These are phyloP conservation scores for Halyomorpha halys DNA, from an alignment of 1,140 invertebrate genomes.

Conservation along the genomic window DNA sequence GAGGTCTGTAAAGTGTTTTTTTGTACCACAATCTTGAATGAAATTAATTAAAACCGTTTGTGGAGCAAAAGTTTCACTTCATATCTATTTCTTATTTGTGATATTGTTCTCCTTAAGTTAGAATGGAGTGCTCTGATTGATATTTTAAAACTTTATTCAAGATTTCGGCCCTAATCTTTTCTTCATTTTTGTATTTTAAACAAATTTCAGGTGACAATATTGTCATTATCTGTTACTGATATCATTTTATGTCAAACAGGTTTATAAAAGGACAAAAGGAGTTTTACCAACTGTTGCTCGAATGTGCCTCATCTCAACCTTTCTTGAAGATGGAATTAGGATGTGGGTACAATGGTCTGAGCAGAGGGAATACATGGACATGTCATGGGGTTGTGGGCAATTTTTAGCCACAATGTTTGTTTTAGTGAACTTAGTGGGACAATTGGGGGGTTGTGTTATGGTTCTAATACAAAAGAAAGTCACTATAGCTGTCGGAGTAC, in stretches of 20 bases:
- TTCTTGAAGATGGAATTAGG: slow-evolving; percentile 95
- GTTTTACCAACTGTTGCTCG: slow-evolving; percentile 90
- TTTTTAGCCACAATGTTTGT: slow-evolving; percentile 88
- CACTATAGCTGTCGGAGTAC: slow-evolving; percentile 82
- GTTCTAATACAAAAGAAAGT: slow-evolving; percentile 87
- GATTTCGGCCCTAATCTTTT: too few relatives aligned
- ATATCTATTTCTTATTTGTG: too few relatives aligned
- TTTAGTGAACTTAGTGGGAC: slow-evolving; percentile 86
- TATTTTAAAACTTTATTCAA: too few relatives aligned
- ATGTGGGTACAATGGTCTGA: slow-evolving; percentile 99
- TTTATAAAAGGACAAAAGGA: slow-evolving; percentile 84
- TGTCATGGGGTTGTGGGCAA: slow-evolving; percentile 94
- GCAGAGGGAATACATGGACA: slow-evolving; percentile 95
- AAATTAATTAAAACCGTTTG: too few relatives aligned
- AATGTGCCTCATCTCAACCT: slow-evolving; percentile 96
- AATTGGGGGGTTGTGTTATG: slow-evolving; percentile 91
- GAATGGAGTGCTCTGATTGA: too few relatives aligned
- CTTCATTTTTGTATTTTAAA: neutral
- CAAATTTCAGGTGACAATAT: neutral
- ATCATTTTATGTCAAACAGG: slow-evolving; percentile 46
- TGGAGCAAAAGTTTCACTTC: too few relatives aligned
- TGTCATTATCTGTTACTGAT: neutral
- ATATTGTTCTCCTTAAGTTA: too few relatives aligned
- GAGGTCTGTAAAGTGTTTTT: slow-evolving; percentile 18
- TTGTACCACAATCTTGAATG: too few relatives aligned